These are phyloP conservation scores for Perca fluviatilis DNA, from an alignment of 2,113 vertebrate species.

Conservation along the genomic window DNA sequence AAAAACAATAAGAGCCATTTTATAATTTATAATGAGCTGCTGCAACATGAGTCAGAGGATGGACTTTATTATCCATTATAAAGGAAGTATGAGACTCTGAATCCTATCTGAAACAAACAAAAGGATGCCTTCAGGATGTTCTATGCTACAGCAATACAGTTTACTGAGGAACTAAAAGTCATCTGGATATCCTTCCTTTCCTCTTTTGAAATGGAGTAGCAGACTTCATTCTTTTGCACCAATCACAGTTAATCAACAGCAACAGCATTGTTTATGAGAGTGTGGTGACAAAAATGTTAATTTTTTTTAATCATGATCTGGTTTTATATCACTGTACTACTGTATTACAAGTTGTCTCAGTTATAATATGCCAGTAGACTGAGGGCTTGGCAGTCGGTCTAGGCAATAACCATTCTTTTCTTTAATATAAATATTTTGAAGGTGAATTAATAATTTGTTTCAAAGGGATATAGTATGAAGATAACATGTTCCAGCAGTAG, in stretches of 20 bases:
- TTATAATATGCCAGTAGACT: neutral
- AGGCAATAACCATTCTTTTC: neutral
- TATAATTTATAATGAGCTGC: neutral
- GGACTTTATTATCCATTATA: neutral
- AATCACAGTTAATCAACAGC: neutral
- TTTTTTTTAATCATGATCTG: neutral
- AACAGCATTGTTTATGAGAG: neutral
- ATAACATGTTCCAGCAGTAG: neutral
- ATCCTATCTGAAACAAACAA: neutral
- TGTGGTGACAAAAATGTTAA: neutral
- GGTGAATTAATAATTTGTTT: neutral
- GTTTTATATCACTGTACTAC: neutral
- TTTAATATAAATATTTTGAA: neutral
- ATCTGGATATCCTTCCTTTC: neutral
- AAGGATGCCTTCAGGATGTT: neutral
- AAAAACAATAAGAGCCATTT: neutral
- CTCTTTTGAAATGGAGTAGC: neutral
- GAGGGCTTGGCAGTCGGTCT: neutral
- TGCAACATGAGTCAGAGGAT: conserved; percentile 8
- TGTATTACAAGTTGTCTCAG: neutral
- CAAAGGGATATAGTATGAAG: neutral
- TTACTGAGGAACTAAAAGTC: neutral
- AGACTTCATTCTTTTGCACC: neutral
- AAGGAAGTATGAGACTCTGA: neutral
- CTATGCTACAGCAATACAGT: neutral